Conservation (phyloP, 2,113 vertebrate species). For the Eudyptes chrysolophus region DNA sequence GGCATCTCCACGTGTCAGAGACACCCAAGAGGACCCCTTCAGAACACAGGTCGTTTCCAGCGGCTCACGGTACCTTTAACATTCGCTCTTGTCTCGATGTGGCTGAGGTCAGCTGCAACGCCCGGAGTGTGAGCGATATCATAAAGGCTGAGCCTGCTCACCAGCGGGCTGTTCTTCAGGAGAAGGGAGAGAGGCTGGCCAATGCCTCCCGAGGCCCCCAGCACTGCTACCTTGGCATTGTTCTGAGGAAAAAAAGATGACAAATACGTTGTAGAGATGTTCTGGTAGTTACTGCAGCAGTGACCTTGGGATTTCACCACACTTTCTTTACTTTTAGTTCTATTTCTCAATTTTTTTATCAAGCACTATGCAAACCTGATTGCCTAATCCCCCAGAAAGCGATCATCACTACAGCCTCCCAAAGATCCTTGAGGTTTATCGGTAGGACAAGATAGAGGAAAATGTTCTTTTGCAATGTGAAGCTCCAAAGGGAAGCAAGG, state of each 20-base stretch:
- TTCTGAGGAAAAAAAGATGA: constrained; percentile 57
- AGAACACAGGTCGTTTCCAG: fast-evolving
- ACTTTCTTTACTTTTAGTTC: background rate
- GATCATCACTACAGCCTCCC: fast-evolving
- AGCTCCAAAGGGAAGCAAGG: background rate
- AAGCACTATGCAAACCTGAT: background rate
- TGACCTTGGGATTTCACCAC: background rate
- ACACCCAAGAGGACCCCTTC: background rate
- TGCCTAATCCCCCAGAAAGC: background rate
- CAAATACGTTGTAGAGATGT: background rate
- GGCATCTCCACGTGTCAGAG: background rate
- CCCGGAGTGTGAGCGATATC: constrained; percentile 96
- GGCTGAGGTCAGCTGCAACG: constrained; percentile 94
- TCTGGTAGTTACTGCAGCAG: background rate
- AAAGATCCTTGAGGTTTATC: background rate
- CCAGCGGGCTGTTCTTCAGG: constrained; percentile 95
- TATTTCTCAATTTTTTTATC: background rate
- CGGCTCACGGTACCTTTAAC: constrained; percentile 81
- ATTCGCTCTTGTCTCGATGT: constrained; percentile 91
- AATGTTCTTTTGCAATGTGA: background rate
- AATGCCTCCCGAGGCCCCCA: constrained; percentile 94
- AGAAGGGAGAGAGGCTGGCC: constrained; percentile 96
- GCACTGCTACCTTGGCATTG: constrained; percentile 90
- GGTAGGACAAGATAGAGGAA: background rate
- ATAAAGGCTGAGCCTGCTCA: constrained; percentile 88